Base-by-base conservation (phyloP, 2,113 vertebrate genomes). In the Asarcornis scutulata region DNA sequence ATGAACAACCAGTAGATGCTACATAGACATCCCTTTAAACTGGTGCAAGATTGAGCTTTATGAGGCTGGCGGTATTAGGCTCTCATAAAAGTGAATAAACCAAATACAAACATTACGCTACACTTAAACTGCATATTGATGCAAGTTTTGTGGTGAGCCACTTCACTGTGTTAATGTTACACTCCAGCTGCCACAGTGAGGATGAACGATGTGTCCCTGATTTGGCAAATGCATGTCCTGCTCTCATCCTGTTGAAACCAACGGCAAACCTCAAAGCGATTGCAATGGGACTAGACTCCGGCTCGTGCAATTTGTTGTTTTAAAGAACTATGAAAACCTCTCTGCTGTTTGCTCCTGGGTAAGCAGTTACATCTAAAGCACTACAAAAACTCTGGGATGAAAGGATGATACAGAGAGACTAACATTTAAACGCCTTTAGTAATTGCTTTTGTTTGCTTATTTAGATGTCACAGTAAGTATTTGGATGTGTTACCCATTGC, bases 31-130 rank as follows among this genome's bases (percentile, higher is more conserved):
- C 0, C 0, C 60, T 81, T 75, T 78, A 74, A 82, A 81, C 85
- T 86, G 76, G 85, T 84, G 44, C 76, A 83, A 75, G 85, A 94
- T 59, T 16, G 59, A 96, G 48, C 38, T 95, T 91, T 88, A 91
- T 3, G 68, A 91, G 42, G 64, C 32, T 88, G 73, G 46, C 34
- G 38, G 72, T 42, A 80, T 91, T 86, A 93, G 68, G 46, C 21
- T 83, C 68, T 17, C 68, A 76, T 82, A 81, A 92, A 92, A 91
- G 25, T 2, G 2, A 91, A 88, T 81, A 32, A 17, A 40, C 83
- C 53, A 87, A 4, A 52, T 26, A 71, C 32, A 76, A 86, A 82
- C 34, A 27, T 64, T 25, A 18, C 5, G 6, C 64, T 78, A 9
- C 14, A 31, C 22, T 91, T 88, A 78, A 95, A 31, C 53, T 7